These are phyloP conservation scores for Asteroscopus sphinx DNA, from an alignment of 2,888 invertebrate genomes.

Conservation along the genomic window DNA sequence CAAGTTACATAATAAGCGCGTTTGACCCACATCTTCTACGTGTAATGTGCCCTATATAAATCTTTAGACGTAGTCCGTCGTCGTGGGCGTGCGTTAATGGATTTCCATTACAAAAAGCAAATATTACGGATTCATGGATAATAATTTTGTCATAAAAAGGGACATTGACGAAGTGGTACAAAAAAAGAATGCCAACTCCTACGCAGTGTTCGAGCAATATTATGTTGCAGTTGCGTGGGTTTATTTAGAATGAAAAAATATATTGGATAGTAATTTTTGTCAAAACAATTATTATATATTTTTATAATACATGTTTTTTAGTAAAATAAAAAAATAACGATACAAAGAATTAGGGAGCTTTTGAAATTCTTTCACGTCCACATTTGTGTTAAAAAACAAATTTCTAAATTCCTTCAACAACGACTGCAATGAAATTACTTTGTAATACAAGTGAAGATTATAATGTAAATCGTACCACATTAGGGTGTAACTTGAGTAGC, in stretches of 20 bases:
- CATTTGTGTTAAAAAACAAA: constrained; percentile 28
- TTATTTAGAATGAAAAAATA: constrained; percentile 20
- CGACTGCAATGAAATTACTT: constrained; percentile 11
- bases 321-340: constrained; percentile 17
- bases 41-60: constrained; percentile 54
- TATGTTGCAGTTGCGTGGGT: constrained; percentile 42
- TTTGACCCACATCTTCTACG: constrained; percentile 52
- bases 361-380: constrained; percentile 37
- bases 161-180: constrained; percentile 45
- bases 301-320: not conserved
- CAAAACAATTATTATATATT: constrained; percentile 12
- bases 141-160: constrained; percentile 61
- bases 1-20: constrained; percentile 47
- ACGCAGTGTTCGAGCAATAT: constrained; percentile 38
- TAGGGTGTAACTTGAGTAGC: constrained; percentile 42
- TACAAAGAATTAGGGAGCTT: constrained; percentile 14
- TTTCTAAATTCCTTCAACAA: constrained; percentile 28
- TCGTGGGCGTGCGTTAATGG: constrained; percentile 74
- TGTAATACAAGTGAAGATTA: constrained; percentile 33
- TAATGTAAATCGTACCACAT: constrained; percentile 40
- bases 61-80: constrained; percentile 44
- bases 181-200: constrained; percentile 42
- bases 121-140: constrained; percentile 61
- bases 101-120: constrained; percentile 74
- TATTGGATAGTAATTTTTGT: constrained; percentile 12